Evolutionary conservation across 2,888 invertebrate species (phyloP).

Genomic region (Calameuta filiformis): DNA sequence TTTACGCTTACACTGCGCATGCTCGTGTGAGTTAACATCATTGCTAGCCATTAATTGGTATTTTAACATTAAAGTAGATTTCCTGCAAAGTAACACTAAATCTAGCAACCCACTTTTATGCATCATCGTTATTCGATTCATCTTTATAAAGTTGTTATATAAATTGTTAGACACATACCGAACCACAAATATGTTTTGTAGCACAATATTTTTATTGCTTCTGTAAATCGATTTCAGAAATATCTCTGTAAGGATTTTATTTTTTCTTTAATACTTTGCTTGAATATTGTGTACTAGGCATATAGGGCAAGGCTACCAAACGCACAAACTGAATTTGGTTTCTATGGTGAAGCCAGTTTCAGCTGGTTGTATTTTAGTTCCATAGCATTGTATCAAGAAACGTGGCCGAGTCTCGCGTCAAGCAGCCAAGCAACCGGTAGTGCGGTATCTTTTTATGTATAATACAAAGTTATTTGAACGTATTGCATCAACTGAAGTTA

Average conservation of each 20-base stretch:
- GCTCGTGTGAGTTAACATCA: not conserved
- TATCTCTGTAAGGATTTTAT: not conserved
- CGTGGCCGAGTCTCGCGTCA: no score
- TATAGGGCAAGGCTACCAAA: not conserved
- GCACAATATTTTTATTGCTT: not conserved
- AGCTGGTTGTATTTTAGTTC: no score
- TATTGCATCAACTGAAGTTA: no score
- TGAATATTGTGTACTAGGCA: not conserved
- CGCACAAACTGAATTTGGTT: not conserved
- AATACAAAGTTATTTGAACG: no score
- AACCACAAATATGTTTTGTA: not conserved
- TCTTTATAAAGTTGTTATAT: not conserved
- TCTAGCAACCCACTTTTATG: not conserved
- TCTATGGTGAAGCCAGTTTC: not conserved
- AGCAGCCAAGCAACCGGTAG: no score
- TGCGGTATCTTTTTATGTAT: no score
- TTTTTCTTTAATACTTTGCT: not conserved
- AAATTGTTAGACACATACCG: not conserved
- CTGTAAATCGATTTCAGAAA: not conserved
- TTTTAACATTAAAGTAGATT: not conserved
- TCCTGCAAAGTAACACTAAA: not conserved
- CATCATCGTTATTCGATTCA: not conserved
- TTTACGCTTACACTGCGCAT: not conserved
- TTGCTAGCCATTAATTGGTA: not conserved
- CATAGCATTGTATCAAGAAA: no score